Conservation (phyloP, 2,113 vertebrate species). For the Gallinago paraguaiae region DNA sequence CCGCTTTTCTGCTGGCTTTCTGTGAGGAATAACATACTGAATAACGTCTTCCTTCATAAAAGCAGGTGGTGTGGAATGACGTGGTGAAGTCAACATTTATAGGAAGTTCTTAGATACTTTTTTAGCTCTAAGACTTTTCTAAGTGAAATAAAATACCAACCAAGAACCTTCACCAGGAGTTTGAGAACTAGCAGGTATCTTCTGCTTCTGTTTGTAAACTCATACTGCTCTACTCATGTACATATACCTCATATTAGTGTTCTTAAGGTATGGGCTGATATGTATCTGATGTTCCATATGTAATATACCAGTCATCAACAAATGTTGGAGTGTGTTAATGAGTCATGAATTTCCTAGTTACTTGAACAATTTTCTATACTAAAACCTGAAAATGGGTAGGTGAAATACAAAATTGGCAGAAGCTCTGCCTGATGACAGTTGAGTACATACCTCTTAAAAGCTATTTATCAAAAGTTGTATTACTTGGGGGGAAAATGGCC, state of each 20-base stretch:
- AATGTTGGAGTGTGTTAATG: neutral
- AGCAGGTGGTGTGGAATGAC: neutral
- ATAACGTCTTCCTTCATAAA: neutral
- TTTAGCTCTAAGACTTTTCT: neutral
- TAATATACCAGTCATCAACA: neutral
- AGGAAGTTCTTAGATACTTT: neutral
- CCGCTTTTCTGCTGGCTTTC: neutral
- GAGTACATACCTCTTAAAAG: neutral
- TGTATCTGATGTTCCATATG: neutral
- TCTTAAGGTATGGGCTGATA: neutral
- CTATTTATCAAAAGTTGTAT: neutral
- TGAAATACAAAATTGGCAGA: neutral
- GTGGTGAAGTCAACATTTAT: neutral
- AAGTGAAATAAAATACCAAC: neutral
- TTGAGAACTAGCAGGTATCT: neutral
- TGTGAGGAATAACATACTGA: neutral
- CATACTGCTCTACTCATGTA: neutral
- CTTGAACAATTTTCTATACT: neutral
- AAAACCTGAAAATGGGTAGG: neutral
- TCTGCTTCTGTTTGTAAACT: neutral
- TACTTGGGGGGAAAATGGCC: neutral
- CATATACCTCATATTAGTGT: too few relatives aligned
- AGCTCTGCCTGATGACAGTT: neutral
- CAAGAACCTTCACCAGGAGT: neutral
- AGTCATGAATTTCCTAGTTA: neutral